Conservation (phyloP, 2,888 invertebrate species). For the Ochropacha duplaris region DNA sequence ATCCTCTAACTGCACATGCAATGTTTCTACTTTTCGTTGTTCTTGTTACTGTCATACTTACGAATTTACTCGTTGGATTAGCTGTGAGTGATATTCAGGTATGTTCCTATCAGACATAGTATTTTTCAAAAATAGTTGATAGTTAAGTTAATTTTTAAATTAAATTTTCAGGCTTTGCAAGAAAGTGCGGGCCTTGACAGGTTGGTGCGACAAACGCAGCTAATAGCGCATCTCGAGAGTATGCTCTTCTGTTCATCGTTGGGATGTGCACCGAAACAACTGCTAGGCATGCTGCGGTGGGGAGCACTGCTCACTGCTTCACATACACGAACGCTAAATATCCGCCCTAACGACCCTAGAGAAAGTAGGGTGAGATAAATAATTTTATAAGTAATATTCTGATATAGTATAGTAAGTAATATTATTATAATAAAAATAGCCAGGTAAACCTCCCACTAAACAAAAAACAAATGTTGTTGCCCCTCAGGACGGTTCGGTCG, state of each 20-base stretch:
- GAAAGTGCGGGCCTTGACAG: conserved; percentile 91
- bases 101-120: conserved; percentile 11
- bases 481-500: no score
- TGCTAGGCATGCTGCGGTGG: conserved; percentile 86
- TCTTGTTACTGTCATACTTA: conserved; percentile 90
- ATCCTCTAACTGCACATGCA: conserved; percentile 88
- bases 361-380: conserved; percentile 83
- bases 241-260: conserved; percentile 91
- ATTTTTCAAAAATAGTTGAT: conserved; percentile 7
- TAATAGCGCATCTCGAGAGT: conserved; percentile 91
- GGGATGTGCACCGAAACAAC: conserved; percentile 85
- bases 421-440: no score
- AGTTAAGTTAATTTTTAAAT: background rate
- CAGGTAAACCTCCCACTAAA: no score
- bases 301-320: conserved; percentile 90
- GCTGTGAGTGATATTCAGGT: conserved; percentile 93
- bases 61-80: conserved; percentile 92
- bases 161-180: conserved; percentile 85
- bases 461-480: no score
- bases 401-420: no score
- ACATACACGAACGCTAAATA: conserved; percentile 88
- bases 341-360: conserved; percentile 92
- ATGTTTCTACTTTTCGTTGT: conserved; percentile 90
- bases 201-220: conserved; percentile 90
- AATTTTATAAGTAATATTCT: no score